Evolutionary conservation across 2,113 vertebrate genomes (phyloP).

Genomic region (Pleuronectes platessa): DNA sequence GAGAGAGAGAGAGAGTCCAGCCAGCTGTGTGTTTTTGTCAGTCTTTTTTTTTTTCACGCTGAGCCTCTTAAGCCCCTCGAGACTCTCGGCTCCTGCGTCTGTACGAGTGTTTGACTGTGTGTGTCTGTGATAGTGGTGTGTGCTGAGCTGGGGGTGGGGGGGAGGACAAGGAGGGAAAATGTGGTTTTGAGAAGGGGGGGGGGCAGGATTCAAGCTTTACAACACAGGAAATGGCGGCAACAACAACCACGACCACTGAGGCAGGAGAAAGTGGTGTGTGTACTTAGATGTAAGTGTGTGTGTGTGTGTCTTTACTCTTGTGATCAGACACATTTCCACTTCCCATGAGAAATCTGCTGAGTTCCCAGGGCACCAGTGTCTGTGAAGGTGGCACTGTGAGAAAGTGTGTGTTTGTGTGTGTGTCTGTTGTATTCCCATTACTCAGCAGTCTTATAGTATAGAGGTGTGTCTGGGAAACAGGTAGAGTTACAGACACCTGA

Average conservation of each 20-base stretch:
- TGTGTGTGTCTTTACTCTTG: constrained; percentile 18
- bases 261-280: constrained; percentile 36
- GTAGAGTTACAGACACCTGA: constrained; percentile 67
- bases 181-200: background rate
- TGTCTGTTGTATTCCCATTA: constrained; percentile 60
- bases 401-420: constrained; percentile 18
- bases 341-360: constrained; percentile 65
- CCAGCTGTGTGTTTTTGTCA: constrained; percentile 73
- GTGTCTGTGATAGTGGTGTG: constrained; percentile 4
- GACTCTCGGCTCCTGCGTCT: constrained; percentile 35
- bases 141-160: background rate
- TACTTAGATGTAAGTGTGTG: background rate
- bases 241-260: constrained; percentile 2
- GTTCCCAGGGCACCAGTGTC: constrained; percentile 53
- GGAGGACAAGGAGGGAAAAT: constrained; percentile 17
- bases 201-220: constrained; percentile 32
- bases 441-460: constrained; percentile 60
- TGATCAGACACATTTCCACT: constrained; percentile 60
- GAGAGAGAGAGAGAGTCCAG: constrained; percentile 16
- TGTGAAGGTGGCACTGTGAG: constrained; percentile 26
- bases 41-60: background rate
- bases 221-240: constrained; percentile 44
- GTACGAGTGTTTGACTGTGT: constrained; percentile 23
- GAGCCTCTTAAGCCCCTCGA: constrained; percentile 51
- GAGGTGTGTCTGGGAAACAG: constrained; percentile 66